Conservation (phyloP, 2,888 invertebrate genomes). For the Drosophila lacicola region DNA sequence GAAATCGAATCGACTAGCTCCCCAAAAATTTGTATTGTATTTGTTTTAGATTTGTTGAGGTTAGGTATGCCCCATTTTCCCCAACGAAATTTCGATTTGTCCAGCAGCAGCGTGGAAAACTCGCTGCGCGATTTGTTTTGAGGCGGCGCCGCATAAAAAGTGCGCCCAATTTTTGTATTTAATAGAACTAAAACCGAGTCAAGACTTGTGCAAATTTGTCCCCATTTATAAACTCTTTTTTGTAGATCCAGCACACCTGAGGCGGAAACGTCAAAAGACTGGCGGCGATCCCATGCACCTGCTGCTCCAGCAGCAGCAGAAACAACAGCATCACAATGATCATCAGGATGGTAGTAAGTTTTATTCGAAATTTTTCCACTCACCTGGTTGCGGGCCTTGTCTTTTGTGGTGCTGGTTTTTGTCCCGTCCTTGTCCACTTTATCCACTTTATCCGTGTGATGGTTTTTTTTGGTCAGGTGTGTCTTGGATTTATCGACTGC, state of each 20-base stretch:
- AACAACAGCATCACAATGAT: conserved; percentile 78
- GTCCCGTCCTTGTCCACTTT: conserved; percentile 15
- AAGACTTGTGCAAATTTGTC: conserved; percentile 39
- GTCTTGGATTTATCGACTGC: conserved; percentile 39
- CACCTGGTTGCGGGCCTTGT: conserved; percentile 23
- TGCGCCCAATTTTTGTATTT: conserved; percentile 56
- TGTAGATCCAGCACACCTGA: conserved; percentile 88
- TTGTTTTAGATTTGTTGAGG: conserved; percentile 43
- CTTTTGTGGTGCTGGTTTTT: conserved; percentile 26
- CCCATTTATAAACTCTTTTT: conserved; percentile 83
- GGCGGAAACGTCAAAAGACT: conserved; percentile 85
- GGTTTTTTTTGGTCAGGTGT: background rate
- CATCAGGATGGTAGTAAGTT: conserved; percentile 85
- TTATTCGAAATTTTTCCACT: conserved; percentile 32
- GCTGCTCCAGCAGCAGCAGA: conserved; percentile 82
- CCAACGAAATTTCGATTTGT: conserved; percentile 39
- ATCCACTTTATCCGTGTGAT: conserved; percentile 19
- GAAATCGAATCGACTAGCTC: background rate
- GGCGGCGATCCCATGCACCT: conserved; percentile 85
- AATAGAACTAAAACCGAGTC: conserved; percentile 50
- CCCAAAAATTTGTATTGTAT: conserved; percentile 53
- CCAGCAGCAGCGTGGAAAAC: conserved; percentile 16
- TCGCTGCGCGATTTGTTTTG: conserved; percentile 26
- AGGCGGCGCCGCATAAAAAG: background rate
- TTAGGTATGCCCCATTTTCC: conserved; percentile 13